phyloP scores from a whole-genome alignment of 92 coral and sea anemone species.

The Palythoa grandiflora region DNA sequence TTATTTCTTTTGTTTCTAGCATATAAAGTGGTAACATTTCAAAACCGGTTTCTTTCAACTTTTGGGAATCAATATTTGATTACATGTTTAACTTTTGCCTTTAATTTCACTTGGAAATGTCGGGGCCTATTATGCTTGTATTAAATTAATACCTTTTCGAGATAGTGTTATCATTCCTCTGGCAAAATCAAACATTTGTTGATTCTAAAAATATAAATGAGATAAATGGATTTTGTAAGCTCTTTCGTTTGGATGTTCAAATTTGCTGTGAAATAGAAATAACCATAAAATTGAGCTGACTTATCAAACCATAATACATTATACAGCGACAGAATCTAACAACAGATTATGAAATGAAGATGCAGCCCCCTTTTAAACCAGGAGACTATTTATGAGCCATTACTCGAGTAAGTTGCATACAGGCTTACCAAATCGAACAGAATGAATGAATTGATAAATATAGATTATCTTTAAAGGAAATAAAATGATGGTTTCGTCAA shows the following conservation, averaged over 20 bases:
- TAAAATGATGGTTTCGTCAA: too few species aligned
- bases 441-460: too few species aligned
- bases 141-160: conserved; percentile 16
- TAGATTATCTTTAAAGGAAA: too few species aligned
- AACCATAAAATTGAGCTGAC: not conserved
- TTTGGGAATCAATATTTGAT: not conserved
- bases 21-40: not conserved
- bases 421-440: too few species aligned
- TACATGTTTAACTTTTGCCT: not conserved
- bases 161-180: not conserved
- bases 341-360: too few species aligned
- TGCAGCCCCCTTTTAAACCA: too few species aligned
- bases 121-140: not conserved
- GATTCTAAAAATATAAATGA: not conserved
- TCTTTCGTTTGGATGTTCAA: not conserved
- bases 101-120: not conserved
- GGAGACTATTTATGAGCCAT: too few species aligned
- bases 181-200: not conserved
- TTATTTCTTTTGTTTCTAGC: not conserved
- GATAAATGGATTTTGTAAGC: not conserved
- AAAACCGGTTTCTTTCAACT: not conserved
- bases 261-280: not conserved
- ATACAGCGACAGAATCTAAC: too few species aligned
- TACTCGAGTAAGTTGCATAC: too few species aligned
- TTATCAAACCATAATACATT: too few species aligned